These are phyloP conservation scores for Nestor notabilis DNA, from an alignment of 2,113 vertebrate species.

Conservation along the genomic window DNA sequence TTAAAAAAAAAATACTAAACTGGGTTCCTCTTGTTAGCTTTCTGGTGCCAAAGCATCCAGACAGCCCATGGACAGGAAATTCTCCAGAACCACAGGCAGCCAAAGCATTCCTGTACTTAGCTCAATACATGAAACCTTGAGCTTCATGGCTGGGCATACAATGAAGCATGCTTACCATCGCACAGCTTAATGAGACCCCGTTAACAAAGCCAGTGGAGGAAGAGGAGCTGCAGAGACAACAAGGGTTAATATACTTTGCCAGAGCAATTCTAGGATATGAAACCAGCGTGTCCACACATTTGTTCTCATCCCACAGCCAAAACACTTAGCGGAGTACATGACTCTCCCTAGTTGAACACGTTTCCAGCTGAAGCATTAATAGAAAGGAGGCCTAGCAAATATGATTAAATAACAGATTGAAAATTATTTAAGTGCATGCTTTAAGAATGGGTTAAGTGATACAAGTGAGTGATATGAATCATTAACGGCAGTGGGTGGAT, in stretches of 20 bases:
- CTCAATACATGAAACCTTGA: fast-evolving
- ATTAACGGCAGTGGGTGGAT: conserved; percentile 28
- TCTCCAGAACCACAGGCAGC: background rate
- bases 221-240: background rate
- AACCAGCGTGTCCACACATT: background rate
- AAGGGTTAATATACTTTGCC: fast-evolving
- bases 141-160: fast-evolving
- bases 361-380: background rate
- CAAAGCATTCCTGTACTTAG: background rate
- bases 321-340: fast-evolving
- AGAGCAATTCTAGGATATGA: background rate
- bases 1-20: background rate
- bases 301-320: background rate
- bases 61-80: background rate
- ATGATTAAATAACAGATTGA: background rate
- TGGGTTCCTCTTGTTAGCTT: background rate
- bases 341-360: background rate
- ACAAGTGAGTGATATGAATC: background rate
- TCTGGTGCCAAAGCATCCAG: background rate
- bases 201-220: background rate
- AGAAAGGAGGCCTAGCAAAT: background rate
- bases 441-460: background rate
- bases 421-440: background rate
- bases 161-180: fast-evolving
- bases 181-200: background rate